A percentile compares a stretch with the other conserved stretches of the same genome.
phyloP scores from a whole-genome alignment of 2,888 invertebrate genomes.

The Sesia bembeciformis region DNA sequence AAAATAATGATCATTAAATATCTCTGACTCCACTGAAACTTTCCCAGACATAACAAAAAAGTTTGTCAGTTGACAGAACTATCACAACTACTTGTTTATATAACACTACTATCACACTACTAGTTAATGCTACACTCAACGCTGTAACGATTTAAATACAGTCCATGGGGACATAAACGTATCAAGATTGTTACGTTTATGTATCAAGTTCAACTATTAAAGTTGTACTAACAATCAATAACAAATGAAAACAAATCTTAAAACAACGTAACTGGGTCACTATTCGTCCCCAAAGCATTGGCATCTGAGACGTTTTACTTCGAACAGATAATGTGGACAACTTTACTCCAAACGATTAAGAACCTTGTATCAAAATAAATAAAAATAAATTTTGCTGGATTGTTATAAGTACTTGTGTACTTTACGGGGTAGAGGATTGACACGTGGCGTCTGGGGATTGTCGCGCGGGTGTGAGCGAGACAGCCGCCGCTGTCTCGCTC shows the following conservation, averaged over 20 bases:
- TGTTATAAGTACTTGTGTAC: slow-evolving; percentile 29
- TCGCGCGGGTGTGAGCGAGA: slow-evolving; percentile 39
- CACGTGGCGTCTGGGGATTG: slow-evolving; percentile 57
- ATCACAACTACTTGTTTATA: too few species aligned
- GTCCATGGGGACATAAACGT: too few species aligned
- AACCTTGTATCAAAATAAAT: slow-evolving; percentile 35
- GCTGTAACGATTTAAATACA: too few species aligned
- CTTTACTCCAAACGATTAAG: slow-evolving; percentile 2
- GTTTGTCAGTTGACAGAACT: too few species aligned
- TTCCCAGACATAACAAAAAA: too few species aligned
- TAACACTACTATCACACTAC: too few species aligned
- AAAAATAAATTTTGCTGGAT: slow-evolving; percentile 49
- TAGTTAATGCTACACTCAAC: too few species aligned
- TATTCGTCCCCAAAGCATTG: not conserved
- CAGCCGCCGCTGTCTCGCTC: slow-evolving; percentile 30
- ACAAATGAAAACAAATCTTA: not conserved
- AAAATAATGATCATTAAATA: too few species aligned
- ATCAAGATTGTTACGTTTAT: too few species aligned
- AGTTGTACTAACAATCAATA: not conserved
- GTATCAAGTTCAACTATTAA: too few species aligned
- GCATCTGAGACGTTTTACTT: not conserved
- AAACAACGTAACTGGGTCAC: not conserved
- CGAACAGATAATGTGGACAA: not conserved
- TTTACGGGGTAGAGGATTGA: slow-evolving; percentile 21
- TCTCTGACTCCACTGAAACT: too few species aligned